Evolutionary conservation across 1,140 invertebrate genomes (phyloP).

Genomic region (Brachionus manjavacas): DNA sequence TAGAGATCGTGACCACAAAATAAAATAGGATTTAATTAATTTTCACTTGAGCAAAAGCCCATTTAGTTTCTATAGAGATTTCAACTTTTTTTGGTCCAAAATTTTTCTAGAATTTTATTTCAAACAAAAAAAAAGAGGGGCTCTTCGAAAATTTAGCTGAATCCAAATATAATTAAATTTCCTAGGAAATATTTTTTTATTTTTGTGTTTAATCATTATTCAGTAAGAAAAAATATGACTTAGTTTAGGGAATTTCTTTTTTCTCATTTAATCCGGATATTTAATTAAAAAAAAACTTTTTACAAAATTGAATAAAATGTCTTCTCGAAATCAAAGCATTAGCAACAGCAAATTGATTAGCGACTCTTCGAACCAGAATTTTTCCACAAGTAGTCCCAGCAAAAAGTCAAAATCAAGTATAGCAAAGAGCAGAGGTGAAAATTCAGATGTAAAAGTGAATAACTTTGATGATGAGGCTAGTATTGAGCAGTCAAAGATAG

Average conservation of each 20-base stretch:
- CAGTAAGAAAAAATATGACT: neutral
- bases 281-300: neutral
- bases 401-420: neutral
- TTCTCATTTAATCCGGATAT: neutral
- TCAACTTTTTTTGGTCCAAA: neutral
- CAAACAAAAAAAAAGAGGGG: neutral
- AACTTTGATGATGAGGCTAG: neutral
- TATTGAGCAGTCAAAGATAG: neutral
- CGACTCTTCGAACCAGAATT: neutral
- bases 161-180: slow-evolving; percentile 26
- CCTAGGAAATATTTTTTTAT: slow-evolving; percentile 14
- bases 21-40: neutral
- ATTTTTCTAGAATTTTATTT: neutral
- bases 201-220: neutral
- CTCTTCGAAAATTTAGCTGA: neutral
- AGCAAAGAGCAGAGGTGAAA: neutral
- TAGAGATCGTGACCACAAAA: neutral
- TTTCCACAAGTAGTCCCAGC: neutral
- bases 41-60: neutral
- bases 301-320: neutral
- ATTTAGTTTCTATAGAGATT: slow-evolving; percentile 32
- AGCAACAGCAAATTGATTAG: neutral
- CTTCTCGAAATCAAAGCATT: neutral
- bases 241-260: neutral
- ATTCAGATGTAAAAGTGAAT: neutral